Evolutionary conservation across 2,113 vertebrate genomes (phyloP).

Genomic region (Alaudala cheleensis): DNA sequence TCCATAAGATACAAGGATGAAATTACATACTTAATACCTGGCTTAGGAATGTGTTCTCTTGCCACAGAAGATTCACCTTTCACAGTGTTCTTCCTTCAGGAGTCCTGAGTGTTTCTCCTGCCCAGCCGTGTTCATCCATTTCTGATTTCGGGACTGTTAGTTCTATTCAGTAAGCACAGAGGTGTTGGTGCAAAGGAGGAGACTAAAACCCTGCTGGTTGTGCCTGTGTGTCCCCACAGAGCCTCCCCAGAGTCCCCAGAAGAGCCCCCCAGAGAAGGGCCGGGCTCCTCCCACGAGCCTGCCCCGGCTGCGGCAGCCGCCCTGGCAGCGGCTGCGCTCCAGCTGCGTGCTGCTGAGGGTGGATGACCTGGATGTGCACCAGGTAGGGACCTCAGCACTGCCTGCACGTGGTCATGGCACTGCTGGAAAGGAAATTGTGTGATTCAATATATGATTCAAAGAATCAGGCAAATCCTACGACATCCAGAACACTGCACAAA

Average conservation of each 20-base stretch:
- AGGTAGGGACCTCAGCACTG: conserved; percentile 73
- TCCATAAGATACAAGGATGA: background rate
- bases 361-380: conserved; percentile 93
- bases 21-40: background rate
- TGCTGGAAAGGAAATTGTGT: background rate
- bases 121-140: background rate
- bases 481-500: background rate
- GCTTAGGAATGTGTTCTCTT: background rate
- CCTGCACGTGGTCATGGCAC: rapidly evolving
- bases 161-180: background rate
- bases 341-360: conserved; percentile 89
- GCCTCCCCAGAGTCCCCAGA: conserved; percentile 58
- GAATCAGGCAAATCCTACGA: rapidly evolving
- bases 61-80: background rate
- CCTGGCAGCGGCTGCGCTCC: conserved; percentile 88
- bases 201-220: background rate
- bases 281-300: background rate
- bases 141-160: background rate
- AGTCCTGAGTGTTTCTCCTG: background rate
- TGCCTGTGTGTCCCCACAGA: conserved; percentile 28
- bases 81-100: background rate
- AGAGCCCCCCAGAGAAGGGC: conserved; percentile 53
- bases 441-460: background rate
- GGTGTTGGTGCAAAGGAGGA: background rate
- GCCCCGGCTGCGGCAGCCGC: conserved; percentile 41